Conservation (phyloP, 2,797 vertebrate genomes). For the Bryconaethiops microstoma region DNA sequence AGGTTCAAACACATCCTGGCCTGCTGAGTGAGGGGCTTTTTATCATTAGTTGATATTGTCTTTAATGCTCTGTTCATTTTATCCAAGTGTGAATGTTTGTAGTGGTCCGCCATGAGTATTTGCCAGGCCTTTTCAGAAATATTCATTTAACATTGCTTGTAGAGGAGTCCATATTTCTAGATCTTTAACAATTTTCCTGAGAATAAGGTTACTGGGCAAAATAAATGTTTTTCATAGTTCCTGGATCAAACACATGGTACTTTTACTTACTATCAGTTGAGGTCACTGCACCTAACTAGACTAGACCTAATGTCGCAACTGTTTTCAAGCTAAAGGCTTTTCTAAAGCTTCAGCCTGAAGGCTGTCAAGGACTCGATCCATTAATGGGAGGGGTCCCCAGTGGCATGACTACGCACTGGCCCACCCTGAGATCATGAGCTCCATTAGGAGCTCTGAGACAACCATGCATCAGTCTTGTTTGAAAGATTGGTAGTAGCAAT, state of each 20-base stretch:
- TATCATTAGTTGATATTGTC: not conserved
- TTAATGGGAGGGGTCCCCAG: not conserved
- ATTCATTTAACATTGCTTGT: not conserved
- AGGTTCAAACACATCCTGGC: not conserved
- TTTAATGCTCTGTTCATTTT: not conserved
- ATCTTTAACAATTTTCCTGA: not conserved
- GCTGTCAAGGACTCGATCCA: not conserved
- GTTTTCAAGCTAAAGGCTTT: not conserved
- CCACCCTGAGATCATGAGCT: no score
- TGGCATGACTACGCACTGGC: no score
- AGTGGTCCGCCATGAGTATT: not conserved
- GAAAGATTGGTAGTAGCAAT: no score
- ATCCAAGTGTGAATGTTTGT: not conserved
- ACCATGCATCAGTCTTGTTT: no score
- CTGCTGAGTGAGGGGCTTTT: not conserved
- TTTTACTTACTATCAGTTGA: not conserved
- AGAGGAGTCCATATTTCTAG: not conserved
- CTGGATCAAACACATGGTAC: not conserved
- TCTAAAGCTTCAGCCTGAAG: not conserved
- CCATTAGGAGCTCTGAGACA: no score
- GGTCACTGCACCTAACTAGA: not conserved
- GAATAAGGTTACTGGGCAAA: not conserved
- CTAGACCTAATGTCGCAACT: not conserved
- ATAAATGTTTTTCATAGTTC: not conserved
- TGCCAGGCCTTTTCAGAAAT: not conserved